Evolutionary conservation across 2,113 vertebrate species (phyloP).

Genomic region (Osmerus mordax): DNA sequence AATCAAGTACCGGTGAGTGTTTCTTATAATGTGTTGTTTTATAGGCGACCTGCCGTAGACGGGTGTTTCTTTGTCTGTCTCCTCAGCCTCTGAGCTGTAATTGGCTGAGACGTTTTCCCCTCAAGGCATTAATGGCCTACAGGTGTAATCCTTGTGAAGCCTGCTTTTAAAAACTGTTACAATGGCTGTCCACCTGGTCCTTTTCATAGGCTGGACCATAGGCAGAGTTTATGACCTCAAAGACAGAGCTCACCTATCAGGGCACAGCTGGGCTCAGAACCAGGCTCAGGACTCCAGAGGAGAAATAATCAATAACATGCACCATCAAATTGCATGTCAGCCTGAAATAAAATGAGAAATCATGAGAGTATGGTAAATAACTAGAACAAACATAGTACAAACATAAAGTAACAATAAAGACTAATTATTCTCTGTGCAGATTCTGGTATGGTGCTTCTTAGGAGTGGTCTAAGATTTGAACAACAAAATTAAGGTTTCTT

Average conservation of each 20-base stretch:
- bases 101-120: conserved; percentile 43
- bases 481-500: neutral
- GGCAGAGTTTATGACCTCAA: conserved; percentile 18
- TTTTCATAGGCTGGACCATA: conserved; percentile 30
- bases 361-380: too few relatives aligned
- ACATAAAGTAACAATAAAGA: neutral
- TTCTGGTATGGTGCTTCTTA: neutral
- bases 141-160: conserved; percentile 34
- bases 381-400: neutral
- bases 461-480: neutral
- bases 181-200: conserved; percentile 33
- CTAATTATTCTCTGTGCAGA: neutral
- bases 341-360: too few relatives aligned
- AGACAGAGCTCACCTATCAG: conserved; percentile 11
- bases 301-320: neutral
- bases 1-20: too few relatives aligned
- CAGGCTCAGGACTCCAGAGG: neutral
- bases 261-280: neutral
- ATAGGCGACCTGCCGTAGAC: neutral
- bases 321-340: too few relatives aligned
- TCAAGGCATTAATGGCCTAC: conserved; percentile 49
- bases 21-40: neutral
- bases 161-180: conserved; percentile 28
- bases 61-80: conserved; percentile 15
- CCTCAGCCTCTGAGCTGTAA: conserved; percentile 36